Conservation (phyloP, 2,797 vertebrate species). For the Austrolebias charrua region DNA sequence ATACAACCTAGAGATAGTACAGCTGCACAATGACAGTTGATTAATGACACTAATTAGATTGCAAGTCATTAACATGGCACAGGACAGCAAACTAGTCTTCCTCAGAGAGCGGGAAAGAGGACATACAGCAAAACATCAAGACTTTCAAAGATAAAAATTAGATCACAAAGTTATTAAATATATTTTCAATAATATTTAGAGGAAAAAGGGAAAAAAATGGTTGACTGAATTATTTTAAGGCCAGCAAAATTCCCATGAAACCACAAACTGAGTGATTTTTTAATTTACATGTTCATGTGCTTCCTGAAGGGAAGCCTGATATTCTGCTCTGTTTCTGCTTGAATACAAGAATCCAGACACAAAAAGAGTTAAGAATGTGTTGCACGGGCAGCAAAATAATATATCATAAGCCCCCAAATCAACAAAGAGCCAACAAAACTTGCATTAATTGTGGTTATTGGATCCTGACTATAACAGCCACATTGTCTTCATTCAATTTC, state of each 20-base stretch:
- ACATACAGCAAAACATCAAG: slow-evolving; percentile 18
- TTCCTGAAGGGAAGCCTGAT: slow-evolving; percentile 2
- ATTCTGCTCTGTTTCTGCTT: not conserved
- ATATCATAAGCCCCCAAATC: not conserved
- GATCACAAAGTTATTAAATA: slow-evolving; percentile 10
- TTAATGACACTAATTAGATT: slow-evolving; percentile 58
- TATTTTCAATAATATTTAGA: not conserved
- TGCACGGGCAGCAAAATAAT: not conserved
- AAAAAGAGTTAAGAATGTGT: not conserved
- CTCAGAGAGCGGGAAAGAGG: slow-evolving; percentile 25
- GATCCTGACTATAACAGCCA: not conserved
- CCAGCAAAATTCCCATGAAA: not conserved
- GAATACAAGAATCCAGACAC: not conserved
- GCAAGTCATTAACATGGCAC: slow-evolving; percentile 43
- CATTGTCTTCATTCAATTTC: not conserved
- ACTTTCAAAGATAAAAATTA: slow-evolving; percentile 6
- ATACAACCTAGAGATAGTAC: slow-evolving; percentile 39
- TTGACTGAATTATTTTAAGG: not conserved
- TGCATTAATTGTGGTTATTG: not conserved
- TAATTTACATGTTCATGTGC: not conserved
- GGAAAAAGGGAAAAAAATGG: slow-evolving; percentile 1
- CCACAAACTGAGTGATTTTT: not conserved
- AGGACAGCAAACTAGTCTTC: slow-evolving; percentile 23
- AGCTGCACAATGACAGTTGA: slow-evolving; percentile 49
- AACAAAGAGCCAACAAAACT: too few relatives aligned